phyloP scores from a whole-genome alignment of 2,797 vertebrate species.

The Galagoides demidoff region DNA sequence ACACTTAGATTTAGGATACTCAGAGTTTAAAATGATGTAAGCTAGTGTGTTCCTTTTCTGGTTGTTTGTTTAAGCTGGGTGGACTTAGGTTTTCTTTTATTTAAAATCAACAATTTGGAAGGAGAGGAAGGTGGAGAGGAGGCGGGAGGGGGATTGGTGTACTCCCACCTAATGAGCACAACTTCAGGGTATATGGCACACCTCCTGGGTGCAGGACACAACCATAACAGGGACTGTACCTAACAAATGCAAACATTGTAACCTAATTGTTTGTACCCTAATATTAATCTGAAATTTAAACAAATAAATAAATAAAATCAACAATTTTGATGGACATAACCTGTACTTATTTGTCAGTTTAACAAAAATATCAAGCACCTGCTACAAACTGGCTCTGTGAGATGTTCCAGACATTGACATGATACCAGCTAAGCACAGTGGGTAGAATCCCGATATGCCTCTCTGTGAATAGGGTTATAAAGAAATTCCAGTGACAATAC shows the following conservation, averaged over 20 bases:
- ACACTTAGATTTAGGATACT: background rate
- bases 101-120: constrained; percentile 28
- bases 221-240: too few species aligned
- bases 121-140: too few species aligned
- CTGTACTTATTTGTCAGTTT: background rate
- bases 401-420: background rate
- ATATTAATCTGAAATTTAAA: too few species aligned
- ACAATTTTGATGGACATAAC: background rate
- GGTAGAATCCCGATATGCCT: background rate
- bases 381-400: background rate
- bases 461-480: background rate
- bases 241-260: too few species aligned
- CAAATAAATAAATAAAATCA: background rate
- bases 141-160: too few species aligned
- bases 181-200: too few species aligned
- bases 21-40: background rate
- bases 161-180: too few species aligned
- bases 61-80: background rate
- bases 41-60: background rate
- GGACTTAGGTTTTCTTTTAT: background rate
- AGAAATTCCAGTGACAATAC: background rate
- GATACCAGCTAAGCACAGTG: background rate
- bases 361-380: background rate
- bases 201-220: too few species aligned
- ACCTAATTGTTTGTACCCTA: too few species aligned